Percentiles rank a stretch among this genome's conserved stretches.
Evolutionary conservation across 1,140 invertebrate genomes (phyloP).

Genomic region (Zeugodacus cucurbitae): DNA sequence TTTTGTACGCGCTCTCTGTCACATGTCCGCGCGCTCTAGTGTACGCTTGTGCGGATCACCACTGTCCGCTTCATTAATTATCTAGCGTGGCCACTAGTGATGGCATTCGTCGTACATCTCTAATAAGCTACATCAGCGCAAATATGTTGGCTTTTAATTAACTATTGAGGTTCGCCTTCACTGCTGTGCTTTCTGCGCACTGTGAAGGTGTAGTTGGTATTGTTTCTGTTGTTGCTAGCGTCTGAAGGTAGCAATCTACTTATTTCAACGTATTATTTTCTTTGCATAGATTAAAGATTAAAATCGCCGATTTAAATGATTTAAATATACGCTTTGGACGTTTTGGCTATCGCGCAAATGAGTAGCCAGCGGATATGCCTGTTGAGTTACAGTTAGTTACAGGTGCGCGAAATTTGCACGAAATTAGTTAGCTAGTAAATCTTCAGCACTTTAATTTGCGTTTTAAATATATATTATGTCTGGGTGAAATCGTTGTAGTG

Average conservation of each 20-base stretch:
- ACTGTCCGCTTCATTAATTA: background rate
- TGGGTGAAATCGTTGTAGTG: background rate
- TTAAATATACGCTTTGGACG: background rate
- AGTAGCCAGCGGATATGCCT: background rate
- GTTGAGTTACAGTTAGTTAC: background rate
- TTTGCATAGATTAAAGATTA: background rate
- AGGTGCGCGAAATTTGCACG: no score
- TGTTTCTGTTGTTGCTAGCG: background rate
- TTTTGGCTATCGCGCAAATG: background rate
- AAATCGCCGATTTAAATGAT: background rate
- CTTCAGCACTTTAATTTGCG: no score
- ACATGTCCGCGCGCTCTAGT: background rate
- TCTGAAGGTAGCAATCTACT: background rate
- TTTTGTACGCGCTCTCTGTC: background rate
- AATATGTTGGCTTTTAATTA: constrained; percentile 14
- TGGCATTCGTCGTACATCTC: background rate
- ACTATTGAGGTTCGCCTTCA: background rate
- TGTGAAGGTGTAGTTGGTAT: background rate
- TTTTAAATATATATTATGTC: background rate
- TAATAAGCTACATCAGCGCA: background rate
- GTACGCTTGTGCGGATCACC: background rate
- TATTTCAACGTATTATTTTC: background rate
- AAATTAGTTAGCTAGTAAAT: no score
- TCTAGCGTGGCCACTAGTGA: background rate
- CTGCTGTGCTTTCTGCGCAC: no score